These are phyloP conservation scores for Pardalotus punctatus DNA, from an alignment of 2,113 vertebrate genomes.

Conservation along the genomic window DNA sequence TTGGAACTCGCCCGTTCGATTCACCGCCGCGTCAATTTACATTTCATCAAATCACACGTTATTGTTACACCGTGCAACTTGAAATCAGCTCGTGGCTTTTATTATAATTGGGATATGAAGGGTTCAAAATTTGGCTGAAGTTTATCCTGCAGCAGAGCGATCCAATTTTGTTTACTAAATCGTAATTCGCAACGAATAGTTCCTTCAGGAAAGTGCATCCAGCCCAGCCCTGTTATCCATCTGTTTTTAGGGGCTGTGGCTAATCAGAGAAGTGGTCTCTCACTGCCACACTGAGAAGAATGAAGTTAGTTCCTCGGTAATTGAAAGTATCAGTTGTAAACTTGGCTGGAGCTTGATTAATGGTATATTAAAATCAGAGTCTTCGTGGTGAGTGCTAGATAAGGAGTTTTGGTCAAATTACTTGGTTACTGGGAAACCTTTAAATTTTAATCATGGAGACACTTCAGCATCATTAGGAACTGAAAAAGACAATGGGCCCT, in stretches of 20 bases:
- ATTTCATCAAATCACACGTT: background rate
- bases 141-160: background rate
- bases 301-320: conserved; percentile 61
- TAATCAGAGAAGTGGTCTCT: conserved; percentile 61
- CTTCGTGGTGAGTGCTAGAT: conserved; percentile 77
- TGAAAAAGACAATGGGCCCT: conserved; percentile 68
- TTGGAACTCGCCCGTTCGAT: background rate
- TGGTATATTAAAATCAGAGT: conserved; percentile 80
- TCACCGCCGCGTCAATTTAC: background rate
- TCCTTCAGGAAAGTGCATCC: background rate
- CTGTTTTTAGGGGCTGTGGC: conserved; percentile 37
- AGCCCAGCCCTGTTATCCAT: background rate
- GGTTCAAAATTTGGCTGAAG: background rate
- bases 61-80: background rate
- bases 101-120: background rate
- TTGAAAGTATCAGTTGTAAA: conserved; percentile 75
- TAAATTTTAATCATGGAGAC: conserved; percentile 81
- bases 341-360: conserved; percentile 83
- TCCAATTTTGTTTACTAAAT: conserved; percentile 4
- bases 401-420: conserved; percentile 81
- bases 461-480: conserved; percentile 80
- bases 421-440: conserved; percentile 79
- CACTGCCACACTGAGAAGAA: conserved; percentile 37
- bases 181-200: background rate
- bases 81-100: background rate